These are phyloP conservation scores for Anolis apletophallus DNA, from an alignment of 2,797 vertebrate genomes.

Conservation along the genomic window DNA sequence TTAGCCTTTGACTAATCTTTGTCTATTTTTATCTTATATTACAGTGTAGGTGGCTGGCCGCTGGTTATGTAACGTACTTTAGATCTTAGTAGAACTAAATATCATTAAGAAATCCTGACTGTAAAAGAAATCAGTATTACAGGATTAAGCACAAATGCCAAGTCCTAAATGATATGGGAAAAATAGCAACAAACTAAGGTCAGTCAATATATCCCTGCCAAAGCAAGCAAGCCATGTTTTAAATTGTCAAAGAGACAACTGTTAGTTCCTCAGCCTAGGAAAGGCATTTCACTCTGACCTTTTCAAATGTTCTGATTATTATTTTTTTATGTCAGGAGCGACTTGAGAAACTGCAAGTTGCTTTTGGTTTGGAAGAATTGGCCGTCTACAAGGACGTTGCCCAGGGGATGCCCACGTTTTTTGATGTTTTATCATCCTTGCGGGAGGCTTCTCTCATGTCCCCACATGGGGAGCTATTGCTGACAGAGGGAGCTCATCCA, in stretches of 20 bases:
- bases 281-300: constrained; percentile 53
- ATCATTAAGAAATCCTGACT: constrained; percentile 59
- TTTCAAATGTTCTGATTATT: constrained; percentile 58
- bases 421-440: no score
- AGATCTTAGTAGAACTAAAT: constrained; percentile 55
- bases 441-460: no score
- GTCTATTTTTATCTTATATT: constrained; percentile 55
- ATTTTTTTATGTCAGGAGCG: no score
- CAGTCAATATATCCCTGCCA: constrained; percentile 35
- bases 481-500: no score
- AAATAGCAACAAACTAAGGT: constrained; percentile 51
- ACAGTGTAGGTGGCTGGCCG: constrained; percentile 52
- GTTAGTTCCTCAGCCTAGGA: constrained; percentile 50
- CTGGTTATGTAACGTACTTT: constrained; percentile 50
- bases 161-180: constrained; percentile 46
- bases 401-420: no score
- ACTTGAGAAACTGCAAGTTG: no score
- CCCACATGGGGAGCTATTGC: no score
- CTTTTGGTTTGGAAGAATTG: no score
- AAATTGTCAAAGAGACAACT: constrained; percentile 47
- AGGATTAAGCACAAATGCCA: constrained; percentile 57
- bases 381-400: no score
- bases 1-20: constrained; percentile 22
- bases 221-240: constrained; percentile 28
- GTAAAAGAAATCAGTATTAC: constrained; percentile 59